These are phyloP conservation scores for Lucinisca nassula DNA, from an alignment of 2,888 invertebrate genomes.

Conservation along the genomic window DNA sequence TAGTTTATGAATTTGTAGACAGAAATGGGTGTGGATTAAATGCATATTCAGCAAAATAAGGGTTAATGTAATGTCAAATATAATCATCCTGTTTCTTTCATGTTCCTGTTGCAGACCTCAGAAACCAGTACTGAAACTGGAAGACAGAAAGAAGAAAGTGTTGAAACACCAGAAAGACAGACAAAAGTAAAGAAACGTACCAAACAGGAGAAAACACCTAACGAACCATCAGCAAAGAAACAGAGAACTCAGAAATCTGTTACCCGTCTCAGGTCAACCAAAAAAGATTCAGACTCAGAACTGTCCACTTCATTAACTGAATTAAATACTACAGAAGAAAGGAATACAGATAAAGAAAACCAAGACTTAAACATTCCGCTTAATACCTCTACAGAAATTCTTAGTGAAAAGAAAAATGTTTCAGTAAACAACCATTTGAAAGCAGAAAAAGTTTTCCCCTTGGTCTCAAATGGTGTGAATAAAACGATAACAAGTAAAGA, in stretches of 20 bases:
- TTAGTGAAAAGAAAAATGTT: neutral
- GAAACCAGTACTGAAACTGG: neutral
- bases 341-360: neutral
- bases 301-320: neutral
- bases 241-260: conserved; percentile 46
- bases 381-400: neutral
- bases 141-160: conserved; percentile 6
- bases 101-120: neutral
- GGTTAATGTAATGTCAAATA: too few species aligned
- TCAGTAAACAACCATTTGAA: neutral
- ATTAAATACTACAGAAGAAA: neutral
- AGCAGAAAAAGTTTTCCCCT: neutral
- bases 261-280: neutral
- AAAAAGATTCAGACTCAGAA: neutral
- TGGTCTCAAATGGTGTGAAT: neutral
- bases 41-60: too few species aligned
- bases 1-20: too few species aligned
- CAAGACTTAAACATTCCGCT: neutral
- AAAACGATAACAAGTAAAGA: conserved; percentile 79
- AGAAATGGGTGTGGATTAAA: too few species aligned
- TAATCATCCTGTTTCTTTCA: too few species aligned
- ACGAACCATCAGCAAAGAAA: conserved; percentile 72
- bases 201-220: conserved; percentile 71
- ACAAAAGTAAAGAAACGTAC: conserved; percentile 69
- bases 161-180: conserved; percentile 59